Evolutionary conservation across 2,113 vertebrate species (phyloP).

Genomic region (Bostrychus sinensis): DNA sequence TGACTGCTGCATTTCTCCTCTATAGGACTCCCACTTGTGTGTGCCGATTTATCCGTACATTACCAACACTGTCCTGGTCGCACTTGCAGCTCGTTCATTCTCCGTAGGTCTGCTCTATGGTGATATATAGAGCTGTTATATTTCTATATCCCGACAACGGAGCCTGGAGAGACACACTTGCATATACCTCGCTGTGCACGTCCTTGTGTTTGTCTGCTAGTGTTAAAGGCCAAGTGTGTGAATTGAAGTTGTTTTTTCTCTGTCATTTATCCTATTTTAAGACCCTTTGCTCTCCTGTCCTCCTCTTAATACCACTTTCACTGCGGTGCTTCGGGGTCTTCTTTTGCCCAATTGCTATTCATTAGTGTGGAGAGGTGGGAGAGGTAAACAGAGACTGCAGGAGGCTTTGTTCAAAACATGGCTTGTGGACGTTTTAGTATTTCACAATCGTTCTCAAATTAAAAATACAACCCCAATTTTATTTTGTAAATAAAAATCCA

Average conservation of each 20-base stretch:
- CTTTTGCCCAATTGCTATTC: conserved; percentile 55
- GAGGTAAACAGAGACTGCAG: conserved; percentile 21
- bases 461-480: no score
- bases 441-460: neutral
- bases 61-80: conserved; percentile 58
- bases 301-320: conserved; percentile 55
- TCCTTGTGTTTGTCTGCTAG: conserved; percentile 35
- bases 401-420: conserved; percentile 1
- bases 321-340: conserved; percentile 44
- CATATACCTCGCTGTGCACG: conserved; percentile 12
- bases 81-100: conserved; percentile 55
- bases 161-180: conserved; percentile 41
- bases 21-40: conserved; percentile 19
- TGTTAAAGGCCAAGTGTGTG: conserved; percentile 48
- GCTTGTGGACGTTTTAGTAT: neutral
- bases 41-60: conserved; percentile 62
- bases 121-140: conserved; percentile 68
- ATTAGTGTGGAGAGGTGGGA: conserved; percentile 52
- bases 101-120: conserved; percentile 33
- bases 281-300: conserved; percentile 53
- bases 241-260: conserved; percentile 27
- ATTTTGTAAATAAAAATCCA: no score
- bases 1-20: conserved; percentile 6
- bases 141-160: conserved; percentile 51
- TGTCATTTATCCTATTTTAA: conserved; percentile 68